A percentile compares a stretch with the other conserved stretches of the same genome.
These are phyloP conservation scores for Agrotis segetum DNA, from an alignment of 2,888 invertebrate species.

Conservation along the genomic window DNA sequence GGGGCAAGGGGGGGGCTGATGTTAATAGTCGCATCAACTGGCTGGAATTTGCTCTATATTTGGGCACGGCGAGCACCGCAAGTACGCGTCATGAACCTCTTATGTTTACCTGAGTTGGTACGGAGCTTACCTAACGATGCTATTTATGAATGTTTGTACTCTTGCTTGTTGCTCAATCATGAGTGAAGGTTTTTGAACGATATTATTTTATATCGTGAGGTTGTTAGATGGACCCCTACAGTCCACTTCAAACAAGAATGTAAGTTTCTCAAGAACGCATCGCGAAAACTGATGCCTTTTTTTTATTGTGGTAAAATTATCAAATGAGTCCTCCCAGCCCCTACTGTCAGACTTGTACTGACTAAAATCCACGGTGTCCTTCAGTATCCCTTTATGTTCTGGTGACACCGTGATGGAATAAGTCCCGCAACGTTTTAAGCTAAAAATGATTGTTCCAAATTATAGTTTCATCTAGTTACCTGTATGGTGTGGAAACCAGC, in stretches of 20 bases:
- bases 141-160: slow-evolving; percentile 7
- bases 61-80: slow-evolving; percentile 66
- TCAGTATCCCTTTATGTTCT: too few relatives aligned
- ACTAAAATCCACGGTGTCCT: too few relatives aligned
- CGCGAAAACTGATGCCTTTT: too few relatives aligned
- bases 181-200: neutral
- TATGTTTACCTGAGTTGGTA: slow-evolving; percentile 48
- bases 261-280: neutral
- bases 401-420: too few relatives aligned
- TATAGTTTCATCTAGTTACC: slow-evolving; percentile 38
- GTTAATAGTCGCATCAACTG: slow-evolving; percentile 65
- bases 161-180: neutral
- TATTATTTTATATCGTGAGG: neutral
- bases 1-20: slow-evolving; percentile 41
- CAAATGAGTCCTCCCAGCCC: too few relatives aligned
- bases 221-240: neutral
- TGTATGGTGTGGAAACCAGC: slow-evolving; percentile 58
- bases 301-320: too few relatives aligned
- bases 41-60: slow-evolving; percentile 78
- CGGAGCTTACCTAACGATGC: slow-evolving; percentile 16
- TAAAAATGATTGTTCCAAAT: neutral
- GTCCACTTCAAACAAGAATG: neutral
- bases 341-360: too few relatives aligned
- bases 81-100: slow-evolving; percentile 50
- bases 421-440: too few relatives aligned